Base-by-base conservation (phyloP, 1,140 invertebrate genomes). In the Hermetia illucens region DNA sequence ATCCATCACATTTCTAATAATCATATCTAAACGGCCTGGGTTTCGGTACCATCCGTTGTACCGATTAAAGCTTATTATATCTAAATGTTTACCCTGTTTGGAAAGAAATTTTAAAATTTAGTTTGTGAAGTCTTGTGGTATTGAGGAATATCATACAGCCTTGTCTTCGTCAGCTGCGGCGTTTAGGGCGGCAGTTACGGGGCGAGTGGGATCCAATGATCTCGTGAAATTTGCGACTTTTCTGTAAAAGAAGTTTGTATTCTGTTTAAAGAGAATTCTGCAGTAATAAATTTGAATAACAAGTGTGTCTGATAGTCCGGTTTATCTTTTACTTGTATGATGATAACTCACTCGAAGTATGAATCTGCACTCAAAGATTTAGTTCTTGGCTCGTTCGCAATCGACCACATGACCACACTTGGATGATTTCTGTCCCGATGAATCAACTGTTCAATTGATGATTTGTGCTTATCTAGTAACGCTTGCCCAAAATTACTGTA, bases 21-120 rank as follows among this genome's bases (percentile, higher is more conserved):
- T 84, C 47, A 80, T 69, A 44, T 83, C 75, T 9, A 81, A 49
- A 42, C 75, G 69, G 1, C 88, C 89, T 1, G 79, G 64, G 57
- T 92, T 79, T 2, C 55, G 55, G 59, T 96, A 96, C 91, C 91
- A 96, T 2, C 71, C 81, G 57, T 81, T 89, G 62, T 95, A 94
- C 22, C 83, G 70, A 63, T 96, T 95, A 48, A 95, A 79, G 52
- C 86, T 85, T 40, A 95, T 79, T 13, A 95, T 72, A 55, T 95
- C 91, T 32, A 92, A 63, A 51, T 75, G 77, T 47, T 40, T 15
- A 16, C 33, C 39, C 20, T 36, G 8, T 15, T 16, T 12, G 17
- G 17, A 15, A 19, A 16, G 17, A 17, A 34, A 34, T 19, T 5
- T 8, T 9, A 27, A 27, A 9, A 27, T 27, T 9, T 9, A 9